These are phyloP conservation scores for Bellardia pandia DNA, from an alignment of 2,888 invertebrate genomes.

Conservation along the genomic window DNA sequence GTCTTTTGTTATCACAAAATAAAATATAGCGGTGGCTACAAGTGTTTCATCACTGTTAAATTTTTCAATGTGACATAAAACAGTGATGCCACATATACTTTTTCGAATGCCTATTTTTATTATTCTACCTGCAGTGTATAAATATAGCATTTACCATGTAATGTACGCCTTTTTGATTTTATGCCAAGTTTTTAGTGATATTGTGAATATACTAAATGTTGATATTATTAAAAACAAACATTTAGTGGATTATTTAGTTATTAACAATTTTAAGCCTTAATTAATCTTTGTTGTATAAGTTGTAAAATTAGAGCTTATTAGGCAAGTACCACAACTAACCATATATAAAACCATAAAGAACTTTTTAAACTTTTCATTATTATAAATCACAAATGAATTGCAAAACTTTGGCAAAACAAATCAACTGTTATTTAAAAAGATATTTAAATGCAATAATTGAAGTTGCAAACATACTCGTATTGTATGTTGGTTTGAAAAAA, in stretches of 20 bases:
- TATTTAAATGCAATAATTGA: not conserved
- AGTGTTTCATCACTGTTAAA: too few species aligned
- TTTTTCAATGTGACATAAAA: too few species aligned
- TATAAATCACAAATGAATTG: not conserved
- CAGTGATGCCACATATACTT: too few species aligned
- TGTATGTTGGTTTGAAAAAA: too few species aligned
- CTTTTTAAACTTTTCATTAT: not conserved
- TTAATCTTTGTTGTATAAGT: conserved; percentile 64
- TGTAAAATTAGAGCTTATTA: conserved; percentile 73
- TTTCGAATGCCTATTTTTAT: too few species aligned
- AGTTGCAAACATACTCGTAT: too few species aligned
- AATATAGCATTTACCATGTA: too few species aligned
- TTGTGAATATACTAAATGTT: not conserved
- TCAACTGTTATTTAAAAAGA: not conserved
- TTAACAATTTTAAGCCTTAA: conserved; percentile 49
- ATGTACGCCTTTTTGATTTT: not conserved
- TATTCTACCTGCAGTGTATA: too few species aligned
- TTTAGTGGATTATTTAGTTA: conserved; percentile 2
- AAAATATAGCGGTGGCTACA: too few species aligned
- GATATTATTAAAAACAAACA: not conserved
- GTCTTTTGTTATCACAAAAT: too few species aligned
- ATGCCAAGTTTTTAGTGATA: not conserved
- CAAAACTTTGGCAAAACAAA: not conserved
- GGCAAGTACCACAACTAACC: conserved; percentile 67
- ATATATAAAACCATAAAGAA: conserved; percentile 14